Evolutionary conservation across 2,888 invertebrate species (phyloP).

Genomic region (Tachina grossa): DNA sequence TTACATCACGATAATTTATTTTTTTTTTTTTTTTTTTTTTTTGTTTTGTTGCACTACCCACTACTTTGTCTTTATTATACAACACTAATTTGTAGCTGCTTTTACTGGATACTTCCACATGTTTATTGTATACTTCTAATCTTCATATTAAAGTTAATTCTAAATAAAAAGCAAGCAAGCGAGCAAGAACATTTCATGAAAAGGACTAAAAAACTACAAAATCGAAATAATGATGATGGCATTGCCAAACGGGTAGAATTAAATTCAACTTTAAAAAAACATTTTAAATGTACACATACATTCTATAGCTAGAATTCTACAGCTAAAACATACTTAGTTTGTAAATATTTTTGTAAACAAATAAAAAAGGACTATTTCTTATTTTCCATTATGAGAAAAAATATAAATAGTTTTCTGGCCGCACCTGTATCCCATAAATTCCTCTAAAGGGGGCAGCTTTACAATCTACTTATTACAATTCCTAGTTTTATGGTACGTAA

Average conservation of each 20-base stretch:
- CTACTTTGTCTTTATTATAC: not conserved
- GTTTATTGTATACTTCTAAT: constrained; percentile 21
- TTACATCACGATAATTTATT: too few species aligned
- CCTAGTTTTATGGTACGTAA: not conserved
- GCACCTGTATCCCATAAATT: constrained; percentile 15
- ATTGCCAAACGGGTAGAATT: not conserved
- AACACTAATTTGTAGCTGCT: not conserved
- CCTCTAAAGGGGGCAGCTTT: constrained; percentile 26
- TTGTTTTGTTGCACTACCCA: not conserved
- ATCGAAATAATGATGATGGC: constrained; percentile 42
- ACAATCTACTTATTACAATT: constrained; percentile 9
- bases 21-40: not conserved
- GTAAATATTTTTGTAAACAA: not conserved
- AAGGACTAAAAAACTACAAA: constrained; percentile 4
- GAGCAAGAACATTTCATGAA: not conserved
- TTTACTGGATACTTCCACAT: constrained; percentile 13
- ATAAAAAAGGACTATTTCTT: not conserved
- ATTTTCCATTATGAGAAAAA: not conserved
- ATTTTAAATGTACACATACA: not conserved
- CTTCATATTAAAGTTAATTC: constrained; percentile 44
- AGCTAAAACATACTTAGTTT: not conserved
- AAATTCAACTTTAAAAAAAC: not conserved
- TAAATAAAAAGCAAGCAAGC: constrained; percentile 19
- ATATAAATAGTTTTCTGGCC: not conserved
- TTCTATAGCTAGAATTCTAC: too few species aligned